Evolutionary conservation across 2,888 invertebrate species (phyloP), one percentile per base, ranked within the genome.

Genomic region (Platerodrilus igneus): DNA sequence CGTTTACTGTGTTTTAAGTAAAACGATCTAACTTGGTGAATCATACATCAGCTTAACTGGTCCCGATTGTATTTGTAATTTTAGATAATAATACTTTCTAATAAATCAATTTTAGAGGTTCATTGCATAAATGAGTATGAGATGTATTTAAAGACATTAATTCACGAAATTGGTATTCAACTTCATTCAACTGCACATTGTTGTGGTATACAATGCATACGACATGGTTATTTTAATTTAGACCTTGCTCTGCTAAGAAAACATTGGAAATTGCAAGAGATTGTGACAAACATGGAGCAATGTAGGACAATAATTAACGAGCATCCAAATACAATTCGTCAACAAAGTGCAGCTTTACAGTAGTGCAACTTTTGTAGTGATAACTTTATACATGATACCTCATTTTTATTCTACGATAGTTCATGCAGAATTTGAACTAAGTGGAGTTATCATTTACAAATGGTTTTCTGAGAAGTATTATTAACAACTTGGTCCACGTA

Each of bases 71-170:
- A n/a, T n/a, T n/a, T n/a, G n/a, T n/a, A n/a, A n/a, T n/a, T n/a
- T n/a, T n/a, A n/a, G n/a, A n/a, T n/a, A n/a, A n/a, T n/a, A n/a
- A n/a, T n/a, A n/a, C n/a, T n/a, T n/a, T n/a, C n/a, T n/a, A n/a
- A n/a, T n/a, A n/a, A 14, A 18, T 20, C 4, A 53, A 45, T 56
- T 57, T 47, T 73, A 88, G 94, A 95, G 72, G 71, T 96, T 16
- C 87, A 91, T 61, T 78, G 84, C 20, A 78, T 91, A 14, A 93
- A 94, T 68, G 95, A 94, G 67, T 77, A 79, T 53, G 86, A 87
- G 48, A 69, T 74, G 26, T 90, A 84, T 61, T 67, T 97, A 10
- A 81, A 80, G 62, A 72, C 77, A 1, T 56, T 96, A n/a, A 68
- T 95, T 8, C 82, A 91, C 60, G 87, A 92, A 45, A 70, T 96